phyloP scores from a whole-genome alignment of 2,888 invertebrate genomes.

The Tipula vernalis region DNA sequence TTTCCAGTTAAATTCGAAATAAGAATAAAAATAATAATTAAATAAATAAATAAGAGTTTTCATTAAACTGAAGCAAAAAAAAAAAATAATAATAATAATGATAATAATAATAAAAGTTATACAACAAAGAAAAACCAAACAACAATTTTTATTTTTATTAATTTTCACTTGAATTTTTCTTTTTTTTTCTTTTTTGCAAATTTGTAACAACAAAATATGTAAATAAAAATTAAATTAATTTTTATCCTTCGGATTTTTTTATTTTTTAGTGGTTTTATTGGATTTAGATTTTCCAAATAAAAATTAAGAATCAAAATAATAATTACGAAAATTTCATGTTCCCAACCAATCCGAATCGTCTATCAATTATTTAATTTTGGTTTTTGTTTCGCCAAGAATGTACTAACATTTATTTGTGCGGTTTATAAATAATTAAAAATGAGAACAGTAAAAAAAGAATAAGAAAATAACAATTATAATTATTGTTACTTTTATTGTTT shows the following conservation, averaged over 20 bases:
- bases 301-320: not conserved
- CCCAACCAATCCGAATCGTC: not conserved
- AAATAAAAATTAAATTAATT: not conserved
- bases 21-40: not conserved
- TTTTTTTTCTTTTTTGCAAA: not conserved
- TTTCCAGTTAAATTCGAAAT: not conserved
- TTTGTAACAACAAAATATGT: not conserved
- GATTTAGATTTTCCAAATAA: not conserved
- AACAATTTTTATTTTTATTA: not conserved
- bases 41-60: not conserved
- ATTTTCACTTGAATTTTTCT: not conserved
- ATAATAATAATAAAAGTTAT: not conserved
- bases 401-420: not conserved
- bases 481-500: not conserved
- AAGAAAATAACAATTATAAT: not conserved
- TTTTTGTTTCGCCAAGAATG: not conserved
- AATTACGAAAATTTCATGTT: not conserved
- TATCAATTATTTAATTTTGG: not conserved
- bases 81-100: too few species aligned
- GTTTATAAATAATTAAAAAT: not conserved
- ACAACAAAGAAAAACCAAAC: not conserved
- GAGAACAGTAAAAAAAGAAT: not conserved
- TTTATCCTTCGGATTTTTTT: not conserved
- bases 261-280: not conserved
- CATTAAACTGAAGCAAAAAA: not conserved